Conservation (phyloP, 64 coral and sea anemone genomes). For the Acropora tenuis region DNA sequence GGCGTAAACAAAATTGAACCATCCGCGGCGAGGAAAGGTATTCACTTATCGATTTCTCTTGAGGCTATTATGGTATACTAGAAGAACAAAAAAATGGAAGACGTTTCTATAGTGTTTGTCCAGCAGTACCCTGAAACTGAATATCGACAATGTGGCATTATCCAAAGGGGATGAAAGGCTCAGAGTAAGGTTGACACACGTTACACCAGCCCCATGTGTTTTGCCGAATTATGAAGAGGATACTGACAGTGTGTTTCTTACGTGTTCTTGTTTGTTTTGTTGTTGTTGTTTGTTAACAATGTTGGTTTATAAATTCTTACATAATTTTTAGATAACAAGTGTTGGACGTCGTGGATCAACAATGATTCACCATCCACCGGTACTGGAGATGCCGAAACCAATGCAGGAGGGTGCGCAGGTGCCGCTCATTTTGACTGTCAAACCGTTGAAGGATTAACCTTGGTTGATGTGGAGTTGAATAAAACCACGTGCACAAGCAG, state of each 20-base stretch:
- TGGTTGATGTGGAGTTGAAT: conserved; percentile 73
- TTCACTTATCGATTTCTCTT: not conserved
- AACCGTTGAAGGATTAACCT: conserved; percentile 49
- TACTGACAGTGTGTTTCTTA: too few species aligned
- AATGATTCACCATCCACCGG: conserved; percentile 56
- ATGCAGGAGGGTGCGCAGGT: conserved; percentile 53
- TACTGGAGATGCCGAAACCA: conserved; percentile 72
- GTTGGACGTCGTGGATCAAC: conserved; percentile 87
- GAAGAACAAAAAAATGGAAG: too few species aligned
- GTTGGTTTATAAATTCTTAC: not conserved
- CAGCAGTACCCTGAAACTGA: too few species aligned
- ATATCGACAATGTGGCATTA: too few species aligned
- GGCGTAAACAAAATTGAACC: conserved; percentile 53
- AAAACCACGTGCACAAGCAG: conserved; percentile 72
- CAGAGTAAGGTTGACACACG: too few species aligned
- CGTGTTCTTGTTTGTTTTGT: too few species aligned
- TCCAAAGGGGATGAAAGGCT: too few species aligned
- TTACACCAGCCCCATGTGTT: too few species aligned
- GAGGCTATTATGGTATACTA: too few species aligned
- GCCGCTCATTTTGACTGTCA: conserved; percentile 75
- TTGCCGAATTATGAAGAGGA: too few species aligned
- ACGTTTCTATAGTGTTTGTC: too few species aligned
- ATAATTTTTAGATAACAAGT: conserved; percentile 68
- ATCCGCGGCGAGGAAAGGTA: conserved; percentile 66
- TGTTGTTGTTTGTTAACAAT: not conserved